Base-by-base conservation (phyloP, 1,140 invertebrate genomes). In the Orussus abietinus region DNA sequence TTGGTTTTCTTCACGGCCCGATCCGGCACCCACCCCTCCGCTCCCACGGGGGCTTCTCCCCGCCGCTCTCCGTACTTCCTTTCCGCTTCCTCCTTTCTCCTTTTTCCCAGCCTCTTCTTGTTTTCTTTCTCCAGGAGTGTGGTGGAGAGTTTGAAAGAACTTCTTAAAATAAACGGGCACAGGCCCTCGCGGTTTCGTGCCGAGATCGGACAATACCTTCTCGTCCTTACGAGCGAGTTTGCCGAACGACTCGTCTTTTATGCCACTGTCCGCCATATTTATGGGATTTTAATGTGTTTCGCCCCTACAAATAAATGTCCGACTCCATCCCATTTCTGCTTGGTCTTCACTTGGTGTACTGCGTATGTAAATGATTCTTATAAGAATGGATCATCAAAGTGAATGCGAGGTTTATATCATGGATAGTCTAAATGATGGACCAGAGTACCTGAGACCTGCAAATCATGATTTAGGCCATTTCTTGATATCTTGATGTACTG, bases 161-260 rank as follows among this genome's bases (percentile, higher is more conserved):
- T 57, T 48, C 48, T 63, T 63, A 61, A 66, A 66, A 62, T 66
- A 66, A 66, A 66, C 61, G 63, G n/a, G 51, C 57, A 45, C 38
- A 29, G 9, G 21, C 40, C 30, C 25, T 32, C 32, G 42, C 37
- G 9, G 9, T 33, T 11, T 33, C 31, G 26, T 34, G 31, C 35
- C 25, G 26, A 14, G 10, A 31, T 22, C 15, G 10, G 46, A 54
- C 50, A 55, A 51, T 56, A 57, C 50, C 42, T 49, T 41, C 31
- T 11, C 26, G 15, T 2, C 15, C 6, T n/a, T 32, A 13, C 10
- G 25, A 26, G n/a, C 21, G 14, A 25, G 22, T 25, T 25, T 6
- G 12, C 22, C 18, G 38, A 3, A 5, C 11, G 5, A 4, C 9
- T 2, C 22, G 18, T 9, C 20, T 28, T 47, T 29, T 32, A 21